A percentile compares a stretch with the other conserved stretches of the same genome.
Conservation (phyloP, 2,888 invertebrate species). For the Rambutsinella grinnellia region DNA sequence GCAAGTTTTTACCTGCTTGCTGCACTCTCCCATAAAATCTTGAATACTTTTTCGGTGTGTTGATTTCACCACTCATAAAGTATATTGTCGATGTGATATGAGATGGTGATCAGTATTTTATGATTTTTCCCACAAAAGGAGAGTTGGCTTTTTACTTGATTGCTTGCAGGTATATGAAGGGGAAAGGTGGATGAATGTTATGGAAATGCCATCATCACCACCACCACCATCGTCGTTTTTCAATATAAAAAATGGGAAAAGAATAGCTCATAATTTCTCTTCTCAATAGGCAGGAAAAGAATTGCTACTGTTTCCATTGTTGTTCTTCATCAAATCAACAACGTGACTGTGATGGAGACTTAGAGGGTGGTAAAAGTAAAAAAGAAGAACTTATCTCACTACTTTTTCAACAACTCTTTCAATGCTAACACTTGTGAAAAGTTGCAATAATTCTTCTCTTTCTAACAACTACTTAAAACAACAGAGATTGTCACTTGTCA, state of each 20-base stretch:
- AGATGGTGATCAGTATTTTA: conserved; percentile 31
- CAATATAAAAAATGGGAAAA: not conserved
- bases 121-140: conserved; percentile 29
- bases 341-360: no score
- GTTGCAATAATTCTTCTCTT: not conserved
- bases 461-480: not conserved
- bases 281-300: no score
- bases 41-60: not conserved
- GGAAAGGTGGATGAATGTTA: conserved; percentile 4
- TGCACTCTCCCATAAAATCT: not conserved
- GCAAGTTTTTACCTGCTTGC: not conserved
- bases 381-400: no score
- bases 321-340: no score
- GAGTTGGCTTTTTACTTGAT: conserved; percentile 13
- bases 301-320: no score
- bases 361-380: no score
- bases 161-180: conserved; percentile 22
- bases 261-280: not conserved
- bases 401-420: not conserved
- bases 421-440: not conserved
- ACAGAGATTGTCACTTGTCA: conserved; percentile 40
- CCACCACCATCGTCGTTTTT: not conserved
- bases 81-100: conserved; percentile 23
- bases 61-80: conserved; percentile 23
- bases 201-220: not conserved